Evolutionary conservation across 2,888 invertebrate genomes (phyloP).

Genomic region (Orthosia cruda): DNA sequence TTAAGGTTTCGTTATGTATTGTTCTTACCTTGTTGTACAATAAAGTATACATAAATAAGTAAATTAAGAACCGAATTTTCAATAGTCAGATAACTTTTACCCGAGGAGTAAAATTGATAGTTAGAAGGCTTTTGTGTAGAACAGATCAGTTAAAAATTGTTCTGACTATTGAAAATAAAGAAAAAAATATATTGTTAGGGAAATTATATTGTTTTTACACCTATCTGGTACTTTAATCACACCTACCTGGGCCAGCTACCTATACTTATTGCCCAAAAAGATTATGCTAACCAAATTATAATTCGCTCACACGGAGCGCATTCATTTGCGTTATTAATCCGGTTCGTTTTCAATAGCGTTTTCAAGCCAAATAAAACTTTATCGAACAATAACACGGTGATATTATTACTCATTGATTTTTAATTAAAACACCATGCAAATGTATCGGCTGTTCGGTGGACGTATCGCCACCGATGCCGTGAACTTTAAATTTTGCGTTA

Average conservation of each 20-base stretch:
- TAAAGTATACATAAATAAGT: too few species aligned
- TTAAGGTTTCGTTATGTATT: too few species aligned
- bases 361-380: slow-evolving; percentile 45
- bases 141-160: too few species aligned
- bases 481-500: slow-evolving; percentile 58
- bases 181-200: too few species aligned
- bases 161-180: too few species aligned
- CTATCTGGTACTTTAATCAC: too few species aligned
- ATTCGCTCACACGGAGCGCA: background rate
- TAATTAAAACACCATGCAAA: slow-evolving; percentile 73
- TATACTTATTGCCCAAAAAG: background rate
- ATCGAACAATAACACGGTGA: slow-evolving; percentile 55
- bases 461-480: slow-evolving; percentile 39
- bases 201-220: too few species aligned
- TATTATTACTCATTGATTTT: slow-evolving; percentile 69
- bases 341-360: slow-evolving; percentile 29
- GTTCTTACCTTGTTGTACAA: too few species aligned
- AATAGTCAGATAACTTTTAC: too few species aligned
- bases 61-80: too few species aligned
- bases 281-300: background rate
- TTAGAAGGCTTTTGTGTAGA: too few species aligned
- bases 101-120: too few species aligned
- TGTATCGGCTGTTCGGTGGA: slow-evolving; percentile 55
- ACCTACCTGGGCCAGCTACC: background rate
- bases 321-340: slow-evolving; percentile 23